Conservation (phyloP, 2,888 invertebrate genomes). For the Sphecodes monilicornis region DNA sequence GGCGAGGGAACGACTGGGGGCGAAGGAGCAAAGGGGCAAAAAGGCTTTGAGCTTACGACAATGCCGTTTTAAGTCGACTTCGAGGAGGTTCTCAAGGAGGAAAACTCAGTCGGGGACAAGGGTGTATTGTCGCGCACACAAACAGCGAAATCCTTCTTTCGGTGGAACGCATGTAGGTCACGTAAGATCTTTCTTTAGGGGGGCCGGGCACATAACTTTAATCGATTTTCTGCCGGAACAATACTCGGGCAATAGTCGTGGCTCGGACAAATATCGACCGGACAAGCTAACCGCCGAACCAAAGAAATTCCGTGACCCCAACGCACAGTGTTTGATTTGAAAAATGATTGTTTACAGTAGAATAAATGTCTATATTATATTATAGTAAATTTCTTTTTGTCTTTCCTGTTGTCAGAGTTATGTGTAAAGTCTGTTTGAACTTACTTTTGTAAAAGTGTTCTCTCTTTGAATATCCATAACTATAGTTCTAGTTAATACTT, state of each 20-base stretch:
- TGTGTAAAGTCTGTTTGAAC: no score
- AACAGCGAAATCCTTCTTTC: slow-evolving; percentile 66
- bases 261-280: slow-evolving; percentile 20
- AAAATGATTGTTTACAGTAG: no score
- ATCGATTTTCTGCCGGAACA: slow-evolving; percentile 44
- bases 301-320: not conserved
- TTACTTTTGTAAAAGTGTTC: no score
- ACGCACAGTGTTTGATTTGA: no score
- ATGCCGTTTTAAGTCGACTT: slow-evolving; percentile 59
- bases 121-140: slow-evolving; percentile 61
- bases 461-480: no score
- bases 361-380: no score
- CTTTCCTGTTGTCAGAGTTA: no score
- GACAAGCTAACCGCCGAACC: not conserved
- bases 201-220: slow-evolving; percentile 40
- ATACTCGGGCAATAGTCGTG: slow-evolving; percentile 38
- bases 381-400: not conserved
- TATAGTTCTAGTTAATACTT: no score
- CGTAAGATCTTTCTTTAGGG: slow-evolving; percentile 41
- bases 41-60: slow-evolving; percentile 61
- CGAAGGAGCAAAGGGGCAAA: slow-evolving; percentile 26
- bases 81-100: slow-evolving; percentile 46
- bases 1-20: not conserved
- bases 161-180: slow-evolving; percentile 53
- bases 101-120: slow-evolving; percentile 39